phyloP scores from a whole-genome alignment of 2,888 invertebrate genomes.

The Aproaerema taeniolella region DNA sequence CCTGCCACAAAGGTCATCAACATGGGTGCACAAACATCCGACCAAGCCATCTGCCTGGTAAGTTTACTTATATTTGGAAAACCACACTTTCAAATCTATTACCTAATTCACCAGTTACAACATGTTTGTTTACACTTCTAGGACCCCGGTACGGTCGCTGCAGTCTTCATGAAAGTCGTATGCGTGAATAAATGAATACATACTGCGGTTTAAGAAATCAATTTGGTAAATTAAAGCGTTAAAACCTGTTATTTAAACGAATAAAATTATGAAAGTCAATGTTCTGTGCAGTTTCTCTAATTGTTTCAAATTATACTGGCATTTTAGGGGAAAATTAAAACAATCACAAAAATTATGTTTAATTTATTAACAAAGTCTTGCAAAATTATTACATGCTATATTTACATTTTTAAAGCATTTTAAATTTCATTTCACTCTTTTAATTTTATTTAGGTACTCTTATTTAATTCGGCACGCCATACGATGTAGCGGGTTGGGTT shows the following conservation, averaged over 20 bases:
- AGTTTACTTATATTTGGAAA: conserved; percentile 23
- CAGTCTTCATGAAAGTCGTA: conserved; percentile 46
- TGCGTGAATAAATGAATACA: conserved; percentile 26
- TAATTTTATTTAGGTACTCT: not conserved
- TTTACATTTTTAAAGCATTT: conserved; percentile 11
- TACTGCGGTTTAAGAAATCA: conserved; percentile 12
- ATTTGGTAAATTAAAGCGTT: not conserved
- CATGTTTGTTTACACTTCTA: conserved; percentile 25
- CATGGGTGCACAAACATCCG: conserved; percentile 44
- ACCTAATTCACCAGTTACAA: not conserved
- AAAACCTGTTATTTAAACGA: not conserved
- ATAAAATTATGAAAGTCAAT: conserved; percentile 5
- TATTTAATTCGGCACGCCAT: conserved; percentile 52
- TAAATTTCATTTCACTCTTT: not conserved
- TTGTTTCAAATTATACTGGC: conserved; percentile 11
- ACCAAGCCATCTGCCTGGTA: conserved; percentile 47
- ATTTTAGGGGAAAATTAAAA: too few relatives aligned
- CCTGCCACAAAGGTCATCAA: conserved; percentile 6
- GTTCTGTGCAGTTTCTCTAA: conserved; percentile 18
- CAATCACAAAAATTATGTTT: too few relatives aligned
- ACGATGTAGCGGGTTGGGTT: conserved; percentile 45
- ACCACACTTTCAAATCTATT: not conserved
- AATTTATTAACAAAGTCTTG: conserved; percentile 32
- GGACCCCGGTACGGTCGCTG: conserved; percentile 25
- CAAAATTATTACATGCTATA: conserved; percentile 17